Base-by-base conservation (phyloP, 2,797 vertebrate genomes). In the Aotus griseimembra region DNA sequence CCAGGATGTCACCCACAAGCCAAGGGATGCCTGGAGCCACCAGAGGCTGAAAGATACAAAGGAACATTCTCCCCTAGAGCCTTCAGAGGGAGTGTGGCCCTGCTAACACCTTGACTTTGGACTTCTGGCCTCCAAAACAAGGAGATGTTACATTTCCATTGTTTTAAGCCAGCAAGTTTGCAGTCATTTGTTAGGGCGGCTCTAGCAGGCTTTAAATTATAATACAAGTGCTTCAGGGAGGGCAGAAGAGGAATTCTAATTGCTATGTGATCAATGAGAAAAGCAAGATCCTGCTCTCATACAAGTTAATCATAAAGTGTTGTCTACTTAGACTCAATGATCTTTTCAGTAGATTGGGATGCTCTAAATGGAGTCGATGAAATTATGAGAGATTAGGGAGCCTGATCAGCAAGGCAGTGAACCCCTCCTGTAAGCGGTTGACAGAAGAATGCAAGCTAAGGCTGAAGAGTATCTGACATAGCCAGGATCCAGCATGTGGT, bases 341-440 rank as follows among this genome's bases (percentile, higher is more conserved):
- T 22, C 33, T 17, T 64, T 67, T 81, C 33, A 3, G 81, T 1
- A 46, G 22, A 24, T 46, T 13, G n/a, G 15, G 1, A 2, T 22
- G 24, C 26, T 64, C 17, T 7, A 26, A 46, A 44, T 46, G 10
- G 7, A 33, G 33, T 48, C 39, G 5, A 1, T 28, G 41, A 77
- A 24, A 57, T 46, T 17, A 36, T 5, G 55, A 41, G 84, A 44
- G 12, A 30, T 87, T n/a, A 52, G 36, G 36, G 30, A 52, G 36
- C 9, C 41, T 1, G 26, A 24, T n/a, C 13, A 39, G 14, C 4
- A 46, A 73, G 24, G 17, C 24, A 17, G n/a, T 9, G 17, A 77
- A 0, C 4, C 41, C 17, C 2, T 4, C 12, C 26, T n/a, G 8
- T 7, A 7, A 76, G 24, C 3, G 1, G 13, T 1, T 64, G 28